phyloP scores from a whole-genome alignment of 2,888 invertebrate genomes.

The Petrophora chlorosata region DNA sequence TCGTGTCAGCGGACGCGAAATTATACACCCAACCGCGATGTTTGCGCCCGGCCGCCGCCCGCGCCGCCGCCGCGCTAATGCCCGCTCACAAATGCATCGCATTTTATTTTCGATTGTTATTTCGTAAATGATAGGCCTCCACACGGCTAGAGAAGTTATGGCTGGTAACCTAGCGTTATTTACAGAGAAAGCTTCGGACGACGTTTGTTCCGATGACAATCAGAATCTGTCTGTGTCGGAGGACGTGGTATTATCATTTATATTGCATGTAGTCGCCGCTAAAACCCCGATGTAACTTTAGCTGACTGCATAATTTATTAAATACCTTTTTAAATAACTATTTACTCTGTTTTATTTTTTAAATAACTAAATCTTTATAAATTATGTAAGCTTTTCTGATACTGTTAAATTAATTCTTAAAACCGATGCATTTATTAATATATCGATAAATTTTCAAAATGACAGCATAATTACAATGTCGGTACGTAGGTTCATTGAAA shows the following conservation, averaged over 20 bases:
- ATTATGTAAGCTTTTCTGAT: slow-evolving; percentile 35
- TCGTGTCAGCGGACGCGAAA: slow-evolving; percentile 76
- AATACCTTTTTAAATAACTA: slow-evolving; percentile 44
- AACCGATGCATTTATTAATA: slow-evolving; percentile 65
- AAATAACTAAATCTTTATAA: slow-evolving; percentile 18
- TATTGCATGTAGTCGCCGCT: slow-evolving; percentile 56
- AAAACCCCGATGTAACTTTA: slow-evolving; percentile 54
- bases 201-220: slow-evolving; percentile 77
- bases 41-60: slow-evolving; percentile 52
- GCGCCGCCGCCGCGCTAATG: slow-evolving; percentile 54
- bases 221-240: slow-evolving; percentile 71
- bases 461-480: slow-evolving; percentile 66
- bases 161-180: slow-evolving; percentile 61
- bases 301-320: slow-evolving; percentile 54
- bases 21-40: slow-evolving; percentile 71
- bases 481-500: slow-evolving; percentile 59
- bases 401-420: slow-evolving; percentile 52
- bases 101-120: slow-evolving; percentile 76
- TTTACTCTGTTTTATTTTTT: slow-evolving; percentile 21
- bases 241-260: slow-evolving; percentile 65
- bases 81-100: slow-evolving; percentile 48
- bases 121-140: slow-evolving; percentile 74
- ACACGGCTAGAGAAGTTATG: slow-evolving; percentile 69
- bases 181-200: slow-evolving; percentile 57
- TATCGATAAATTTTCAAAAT: slow-evolving; percentile 64